Conservation (phyloP, 2,113 vertebrate genomes). For the Cynocephalus volans region DNA sequence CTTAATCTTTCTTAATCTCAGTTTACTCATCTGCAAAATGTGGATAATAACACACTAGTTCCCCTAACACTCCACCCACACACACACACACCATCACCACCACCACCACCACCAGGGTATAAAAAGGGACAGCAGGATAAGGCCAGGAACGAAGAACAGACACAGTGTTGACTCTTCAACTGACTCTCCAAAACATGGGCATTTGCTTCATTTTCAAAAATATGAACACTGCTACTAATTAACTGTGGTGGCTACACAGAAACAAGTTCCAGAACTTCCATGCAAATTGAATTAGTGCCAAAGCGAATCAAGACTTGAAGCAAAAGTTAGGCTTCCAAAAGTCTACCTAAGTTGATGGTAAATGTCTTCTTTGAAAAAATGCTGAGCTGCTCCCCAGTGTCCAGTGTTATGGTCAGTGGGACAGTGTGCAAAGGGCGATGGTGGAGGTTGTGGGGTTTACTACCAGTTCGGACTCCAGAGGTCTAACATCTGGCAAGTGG, state of each 20-base stretch:
- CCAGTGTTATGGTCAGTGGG: background rate
- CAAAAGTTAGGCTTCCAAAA: background rate
- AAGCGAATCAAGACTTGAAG: background rate
- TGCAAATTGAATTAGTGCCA: background rate
- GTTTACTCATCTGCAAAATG: background rate
- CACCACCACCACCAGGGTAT: background rate
- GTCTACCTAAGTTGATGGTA: background rate
- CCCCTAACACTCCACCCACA: fast-evolving
- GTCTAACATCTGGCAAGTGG: background rate
- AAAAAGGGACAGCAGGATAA: background rate
- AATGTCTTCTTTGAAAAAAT: background rate
- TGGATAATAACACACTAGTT: background rate
- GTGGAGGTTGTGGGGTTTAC: background rate
- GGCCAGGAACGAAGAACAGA: background rate
- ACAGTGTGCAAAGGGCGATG: background rate
- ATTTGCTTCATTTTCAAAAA: slow-evolving; percentile 23
- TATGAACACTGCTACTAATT: background rate
- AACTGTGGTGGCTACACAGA: slow-evolving; percentile 56
- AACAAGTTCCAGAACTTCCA: background rate
- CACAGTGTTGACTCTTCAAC: background rate
- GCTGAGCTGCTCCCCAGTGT: background rate
- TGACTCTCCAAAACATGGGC: background rate
- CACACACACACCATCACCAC: no score
- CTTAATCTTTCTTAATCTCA: background rate
- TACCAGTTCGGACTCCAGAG: background rate